Base-by-base conservation (phyloP, 2,113 vertebrate genomes). In the Pogonocichla stellata region DNA sequence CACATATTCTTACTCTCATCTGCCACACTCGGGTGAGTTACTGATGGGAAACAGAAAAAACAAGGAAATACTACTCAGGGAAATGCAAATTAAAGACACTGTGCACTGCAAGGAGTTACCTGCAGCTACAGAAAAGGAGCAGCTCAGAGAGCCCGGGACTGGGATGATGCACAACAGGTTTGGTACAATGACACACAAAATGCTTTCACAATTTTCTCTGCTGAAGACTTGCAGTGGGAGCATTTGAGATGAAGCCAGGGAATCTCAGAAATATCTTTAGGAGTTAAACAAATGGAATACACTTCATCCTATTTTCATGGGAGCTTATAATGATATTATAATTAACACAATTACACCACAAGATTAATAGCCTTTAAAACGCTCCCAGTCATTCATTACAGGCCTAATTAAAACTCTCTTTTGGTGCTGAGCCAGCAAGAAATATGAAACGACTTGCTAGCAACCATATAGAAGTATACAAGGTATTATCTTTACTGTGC, bases 341-440 rank as follows among this genome's bases (percentile, higher is more conserved):
- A 95, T 95, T 96, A 96, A 96, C 75, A 86, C 74, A 92, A 93
- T 96, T 96, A 95, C 57, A 92, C 87, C 62, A 92, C 77, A 91
- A 89, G 91, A 97, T 97, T 93, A 95, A 95, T 91, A 91, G 93
- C 47, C 71, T 96, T 96, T 94, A 95, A 96, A 96, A 94, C 0
- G 48, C 75, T 95, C 88, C 82, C 72, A 97, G 92, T 84, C 92
- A 93, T 88, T 94, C 93, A 94, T 95, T 92, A 93, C 70, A 86
- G 72, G 69, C 88, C 82, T 96, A 96, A 97, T 96, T 96, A 96
- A 95, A 95, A 94, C 70, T 65, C 77, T 54, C 62, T 60, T 92
- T 48, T 95, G 82, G 90, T 96, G 93, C 72, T 94, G 74, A 97
- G 92, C 81, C 95, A 96, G 95, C 83, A 93, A 91, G 71, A 95